These are phyloP conservation scores for Torymus aiolomorphi DNA, from an alignment of 2,888 invertebrate genomes.

Conservation along the genomic window DNA sequence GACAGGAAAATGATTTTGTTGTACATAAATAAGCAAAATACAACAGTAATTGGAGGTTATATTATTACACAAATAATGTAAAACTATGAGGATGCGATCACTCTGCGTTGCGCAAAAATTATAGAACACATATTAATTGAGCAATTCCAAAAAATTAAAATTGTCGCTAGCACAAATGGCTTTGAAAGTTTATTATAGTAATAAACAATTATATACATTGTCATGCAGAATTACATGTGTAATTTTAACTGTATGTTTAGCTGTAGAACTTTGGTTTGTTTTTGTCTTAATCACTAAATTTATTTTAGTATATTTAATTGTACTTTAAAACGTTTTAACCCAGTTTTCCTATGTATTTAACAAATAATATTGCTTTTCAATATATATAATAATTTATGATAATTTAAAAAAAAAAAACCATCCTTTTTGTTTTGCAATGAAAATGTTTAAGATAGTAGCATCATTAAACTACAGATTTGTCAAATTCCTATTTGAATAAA, in stretches of 20 bases:
- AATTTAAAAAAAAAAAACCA: no score
- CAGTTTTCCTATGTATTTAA: slow-evolving; percentile 28
- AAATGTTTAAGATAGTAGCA: no score
- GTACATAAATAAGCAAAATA: not conserved
- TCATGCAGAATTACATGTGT: slow-evolving; percentile 8
- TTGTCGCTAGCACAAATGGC: slow-evolving; percentile 50
- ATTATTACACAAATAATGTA: slow-evolving; percentile 19
- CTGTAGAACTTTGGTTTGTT: slow-evolving; percentile 41
- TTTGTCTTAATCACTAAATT: slow-evolving; percentile 27
- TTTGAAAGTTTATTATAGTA: slow-evolving; percentile 16
- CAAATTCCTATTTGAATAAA: no score
- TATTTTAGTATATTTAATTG: slow-evolving; percentile 25
- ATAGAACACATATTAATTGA: slow-evolving; percentile 51
- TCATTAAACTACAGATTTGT: no score
- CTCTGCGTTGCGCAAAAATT: slow-evolving; percentile 51
- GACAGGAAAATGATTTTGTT: slow-evolving; percentile 4
- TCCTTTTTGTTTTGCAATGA: no score
- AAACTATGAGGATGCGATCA: slow-evolving; percentile 40
- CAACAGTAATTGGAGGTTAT: not conserved
- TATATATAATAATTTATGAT: not conserved
- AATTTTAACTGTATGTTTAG: slow-evolving; percentile 34
- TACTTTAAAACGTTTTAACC: slow-evolving; percentile 23
- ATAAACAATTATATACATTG: slow-evolving; percentile 13
- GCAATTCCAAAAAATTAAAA: slow-evolving; percentile 25
- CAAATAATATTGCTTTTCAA: slow-evolving; percentile 17